These are phyloP conservation scores for Loriculus beryllinus DNA, from an alignment of 2,797 vertebrate genomes.

Conservation along the genomic window DNA sequence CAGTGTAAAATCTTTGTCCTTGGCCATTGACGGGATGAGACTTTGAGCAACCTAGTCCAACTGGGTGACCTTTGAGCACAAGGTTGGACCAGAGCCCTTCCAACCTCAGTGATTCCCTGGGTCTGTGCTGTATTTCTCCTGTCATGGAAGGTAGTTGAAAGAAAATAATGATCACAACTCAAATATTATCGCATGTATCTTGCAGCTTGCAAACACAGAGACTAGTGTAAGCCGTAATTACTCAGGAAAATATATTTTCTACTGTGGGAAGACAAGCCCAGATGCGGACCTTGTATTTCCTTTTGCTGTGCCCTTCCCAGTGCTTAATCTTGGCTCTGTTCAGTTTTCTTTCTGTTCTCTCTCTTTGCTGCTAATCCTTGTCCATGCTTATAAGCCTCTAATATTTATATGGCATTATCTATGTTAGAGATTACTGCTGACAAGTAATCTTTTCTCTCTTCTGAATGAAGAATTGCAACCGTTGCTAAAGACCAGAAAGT, in stretches of 20 bases:
- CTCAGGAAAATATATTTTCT: not conserved
- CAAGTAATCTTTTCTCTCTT: conserved; percentile 63
- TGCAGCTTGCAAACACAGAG: not conserved
- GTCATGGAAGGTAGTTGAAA: not conserved
- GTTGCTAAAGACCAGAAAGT: conserved; percentile 60
- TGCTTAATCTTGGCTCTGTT: conserved; percentile 59
- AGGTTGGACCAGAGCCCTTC: not conserved
- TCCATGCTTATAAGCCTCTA: conserved; percentile 65
- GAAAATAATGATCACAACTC: not conserved
- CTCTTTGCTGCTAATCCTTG: conserved; percentile 60
- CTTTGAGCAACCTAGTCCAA: not conserved
- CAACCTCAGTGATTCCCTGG: not conserved
- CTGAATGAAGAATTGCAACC: conserved; percentile 54
- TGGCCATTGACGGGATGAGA: not conserved
- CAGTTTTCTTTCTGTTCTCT: conserved; percentile 52
- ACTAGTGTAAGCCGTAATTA: not conserved
- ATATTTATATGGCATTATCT: conserved; percentile 70
- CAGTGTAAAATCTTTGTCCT: not conserved
- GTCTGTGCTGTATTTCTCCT: not conserved
- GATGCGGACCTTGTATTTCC: not conserved
- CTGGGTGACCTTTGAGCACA: not conserved
- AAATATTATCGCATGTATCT: not conserved
- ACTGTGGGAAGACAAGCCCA: not conserved
- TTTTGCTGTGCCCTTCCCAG: not conserved
- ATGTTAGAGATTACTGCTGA: conserved; percentile 61